phyloP scores from a whole-genome alignment of 2,888 invertebrate species.

The Drosophila leonis region DNA sequence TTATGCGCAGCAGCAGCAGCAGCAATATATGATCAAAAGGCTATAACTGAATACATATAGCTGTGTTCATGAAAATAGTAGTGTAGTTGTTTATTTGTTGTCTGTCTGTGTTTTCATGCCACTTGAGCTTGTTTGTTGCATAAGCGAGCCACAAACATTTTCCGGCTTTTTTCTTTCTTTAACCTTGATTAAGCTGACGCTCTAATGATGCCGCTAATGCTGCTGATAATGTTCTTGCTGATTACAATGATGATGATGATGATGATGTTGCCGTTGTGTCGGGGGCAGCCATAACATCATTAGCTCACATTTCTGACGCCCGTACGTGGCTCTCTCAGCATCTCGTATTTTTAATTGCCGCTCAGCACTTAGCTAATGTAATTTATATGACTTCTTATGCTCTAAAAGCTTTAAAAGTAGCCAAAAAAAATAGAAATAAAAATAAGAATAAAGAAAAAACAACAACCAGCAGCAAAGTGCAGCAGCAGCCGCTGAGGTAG shows the following conservation, averaged over 20 bases:
- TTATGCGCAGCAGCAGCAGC: conserved; percentile 10
- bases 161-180: conserved; percentile 32
- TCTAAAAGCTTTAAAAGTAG: conserved; percentile 82
- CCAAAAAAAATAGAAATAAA: conserved; percentile 32
- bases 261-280: conserved; percentile 23
- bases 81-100: conserved; percentile 8
- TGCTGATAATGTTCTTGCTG: conserved; percentile 24
- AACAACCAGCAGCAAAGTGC: conserved; percentile 57
- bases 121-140: conserved; percentile 46
- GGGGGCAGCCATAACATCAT: conserved; percentile 59
- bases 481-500: conserved; percentile 52
- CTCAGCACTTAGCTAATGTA: conserved; percentile 77
- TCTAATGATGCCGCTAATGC: conserved; percentile 77
- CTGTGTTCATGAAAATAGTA: background rate
- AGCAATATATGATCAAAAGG: conserved; percentile 34
- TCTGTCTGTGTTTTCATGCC: conserved; percentile 27
- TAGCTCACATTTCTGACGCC: conserved; percentile 39
- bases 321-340: conserved; percentile 12
- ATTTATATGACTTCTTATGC: conserved; percentile 77
- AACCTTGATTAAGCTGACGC: conserved; percentile 79
- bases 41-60: background rate
- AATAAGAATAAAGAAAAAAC: conserved; percentile 18
- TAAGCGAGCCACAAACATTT: conserved; percentile 27
- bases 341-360: conserved; percentile 69
- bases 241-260: conserved; percentile 38